A percentile compares a stretch with the other conserved stretches of the same genome.
Evolutionary conservation across 2,888 invertebrate genomes (phyloP).

Genomic region (Mesorhabditis sp.): DNA sequence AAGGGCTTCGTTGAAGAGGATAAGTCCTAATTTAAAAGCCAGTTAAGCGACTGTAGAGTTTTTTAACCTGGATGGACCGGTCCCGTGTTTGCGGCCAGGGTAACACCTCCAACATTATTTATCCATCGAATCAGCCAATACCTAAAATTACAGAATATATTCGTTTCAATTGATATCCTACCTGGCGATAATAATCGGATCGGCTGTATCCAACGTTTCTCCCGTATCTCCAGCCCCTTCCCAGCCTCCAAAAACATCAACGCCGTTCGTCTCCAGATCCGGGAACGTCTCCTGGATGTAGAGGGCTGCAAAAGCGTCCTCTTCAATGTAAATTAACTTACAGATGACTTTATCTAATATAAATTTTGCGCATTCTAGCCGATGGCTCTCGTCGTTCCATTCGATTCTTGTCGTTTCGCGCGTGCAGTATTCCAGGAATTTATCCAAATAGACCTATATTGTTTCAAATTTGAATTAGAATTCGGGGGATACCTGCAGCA

Average conservation of each 20-base stretch:
- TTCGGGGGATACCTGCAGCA: slow-evolving; percentile 34
- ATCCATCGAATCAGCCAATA: slow-evolving; percentile 57
- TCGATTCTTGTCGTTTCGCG: slow-evolving; percentile 51
- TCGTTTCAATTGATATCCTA: slow-evolving; percentile 10
- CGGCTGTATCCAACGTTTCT: slow-evolving; percentile 50
- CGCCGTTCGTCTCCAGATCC: slow-evolving; percentile 40
- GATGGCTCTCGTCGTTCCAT: slow-evolving; percentile 48
- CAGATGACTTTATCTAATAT: slow-evolving; percentile 40
- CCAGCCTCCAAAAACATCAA: slow-evolving; percentile 54
- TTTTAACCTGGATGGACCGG: slow-evolving; percentile 34
- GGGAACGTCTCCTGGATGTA: slow-evolving; percentile 40
- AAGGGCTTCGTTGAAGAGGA: slow-evolving; percentile 42
- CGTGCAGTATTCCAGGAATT: slow-evolving; percentile 53
- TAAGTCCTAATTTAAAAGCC: background rate
- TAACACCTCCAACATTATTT: slow-evolving; percentile 49
- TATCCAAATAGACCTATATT: slow-evolving; percentile 51
- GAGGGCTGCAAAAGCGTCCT: slow-evolving; percentile 7
- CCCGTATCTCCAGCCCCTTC: slow-evolving; percentile 43
- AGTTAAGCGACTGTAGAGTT: no score
- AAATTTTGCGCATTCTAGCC: slow-evolving; percentile 48
- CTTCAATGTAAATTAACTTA: background rate
- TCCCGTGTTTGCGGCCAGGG: slow-evolving; percentile 19
- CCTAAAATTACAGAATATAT: slow-evolving; percentile 10
- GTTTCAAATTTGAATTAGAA: background rate
- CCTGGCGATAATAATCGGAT: slow-evolving; percentile 54